Base-by-base conservation (phyloP, 2,888 invertebrate genomes). In the Rhagophthalmus giganteus region DNA sequence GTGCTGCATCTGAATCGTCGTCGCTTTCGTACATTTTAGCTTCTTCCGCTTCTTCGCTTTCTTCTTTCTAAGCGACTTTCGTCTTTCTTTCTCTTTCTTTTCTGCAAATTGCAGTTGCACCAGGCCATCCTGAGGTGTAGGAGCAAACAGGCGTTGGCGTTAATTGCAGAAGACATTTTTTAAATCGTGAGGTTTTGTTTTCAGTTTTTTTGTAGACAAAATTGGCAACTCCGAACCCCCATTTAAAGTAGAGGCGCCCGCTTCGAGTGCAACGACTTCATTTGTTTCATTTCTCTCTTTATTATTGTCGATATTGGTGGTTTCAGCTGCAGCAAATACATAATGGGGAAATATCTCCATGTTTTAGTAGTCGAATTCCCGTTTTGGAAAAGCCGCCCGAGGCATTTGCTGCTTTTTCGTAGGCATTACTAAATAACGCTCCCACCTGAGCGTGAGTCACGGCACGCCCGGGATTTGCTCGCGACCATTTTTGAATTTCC, bases 1-100 rank as follows among this genome's bases (percentile, higher is more conserved):
- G 14, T 6, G 10, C 14, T n/a, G 33, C 33, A 33, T 13, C 33
- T 33, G 9, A 11, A 7, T 11, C 33, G 9, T 33, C 33, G n/a
- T n/a, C n/a, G n/a, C n/a, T n/a, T n/a, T n/a, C n/a, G n/a, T n/a
- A n/a, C n/a, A 2, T 28, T 28, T 28, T 28, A 9, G 4, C 16
- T 33, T 15, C 33, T 2, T 3, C 12, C 12, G 14, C 33, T 6
- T n/a, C 10, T 32, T 32, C 32, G 13, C 24, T 24, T 24, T 24
- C 24, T 24, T 24, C 5, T 5, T 24, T 24, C 24, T 24, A 24
- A 24, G 7, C 24, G 24, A 6, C 24, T 24, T 24, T 24, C 24
- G 24, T 24, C 24, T 5, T 6, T 24, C 24, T 24, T 24, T 24
- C 24, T 24, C 24, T 7, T 7, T 24, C 7, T 24, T 24, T 24